Conservation (phyloP, 2,113 vertebrate genomes). For the Spea bombifrons region DNA sequence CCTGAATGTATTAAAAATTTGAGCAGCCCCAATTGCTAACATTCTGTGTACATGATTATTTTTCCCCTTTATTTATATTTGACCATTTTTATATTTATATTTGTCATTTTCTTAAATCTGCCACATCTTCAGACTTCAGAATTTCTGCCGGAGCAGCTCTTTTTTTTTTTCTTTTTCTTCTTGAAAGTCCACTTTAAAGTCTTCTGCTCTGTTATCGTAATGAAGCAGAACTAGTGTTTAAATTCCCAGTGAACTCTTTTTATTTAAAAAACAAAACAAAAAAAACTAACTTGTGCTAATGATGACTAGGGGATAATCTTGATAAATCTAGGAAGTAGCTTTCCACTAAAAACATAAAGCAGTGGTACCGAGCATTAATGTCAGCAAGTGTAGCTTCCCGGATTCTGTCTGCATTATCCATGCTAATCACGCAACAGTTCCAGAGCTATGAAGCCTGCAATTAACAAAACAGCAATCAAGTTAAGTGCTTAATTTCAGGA, state of each 20-base stretch:
- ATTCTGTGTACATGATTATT: no score
- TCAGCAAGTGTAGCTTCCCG: neutral
- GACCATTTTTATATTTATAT: no score
- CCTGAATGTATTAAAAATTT: no score
- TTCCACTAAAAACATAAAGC: neutral
- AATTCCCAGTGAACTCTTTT: neutral
- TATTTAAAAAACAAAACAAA: neutral
- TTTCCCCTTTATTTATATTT: no score
- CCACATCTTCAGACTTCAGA: no score
- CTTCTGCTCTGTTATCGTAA: no score
- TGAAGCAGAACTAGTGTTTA: no score
- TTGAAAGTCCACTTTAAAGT: no score
- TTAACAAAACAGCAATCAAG: slow-evolving; percentile 69
- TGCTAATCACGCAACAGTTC: slow-evolving; percentile 62
- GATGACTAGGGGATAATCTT: neutral
- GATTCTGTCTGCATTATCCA: slow-evolving; percentile 54
- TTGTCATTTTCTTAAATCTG: no score
- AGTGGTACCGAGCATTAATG: neutral
- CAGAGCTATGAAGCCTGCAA: slow-evolving; percentile 58
- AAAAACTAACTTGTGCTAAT: neutral
- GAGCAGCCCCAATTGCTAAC: no score
- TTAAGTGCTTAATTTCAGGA: slow-evolving; percentile 68
- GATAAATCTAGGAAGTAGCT: neutral
- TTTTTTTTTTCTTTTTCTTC: no score
- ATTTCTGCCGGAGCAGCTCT: no score